Percentiles rank a stretch among this genome's conserved stretches.
Conservation (phyloP, 2,888 invertebrate species). For the Julus scanicus region DNA sequence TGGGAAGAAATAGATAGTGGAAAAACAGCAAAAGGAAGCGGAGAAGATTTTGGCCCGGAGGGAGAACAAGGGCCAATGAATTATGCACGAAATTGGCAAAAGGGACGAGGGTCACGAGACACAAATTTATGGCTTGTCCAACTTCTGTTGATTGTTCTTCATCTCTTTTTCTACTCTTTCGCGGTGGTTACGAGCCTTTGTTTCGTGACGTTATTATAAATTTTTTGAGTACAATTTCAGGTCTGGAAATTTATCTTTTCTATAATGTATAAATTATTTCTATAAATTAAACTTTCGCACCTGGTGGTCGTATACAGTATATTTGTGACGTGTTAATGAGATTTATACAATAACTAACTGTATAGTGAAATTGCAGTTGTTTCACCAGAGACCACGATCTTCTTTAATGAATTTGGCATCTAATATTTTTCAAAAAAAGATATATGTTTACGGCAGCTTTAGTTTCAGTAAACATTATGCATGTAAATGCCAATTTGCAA, state of each 20-base stretch:
- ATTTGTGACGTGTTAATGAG: too few species aligned
- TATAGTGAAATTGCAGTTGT: too few species aligned
- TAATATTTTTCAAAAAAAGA: too few species aligned
- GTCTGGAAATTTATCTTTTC: not conserved
- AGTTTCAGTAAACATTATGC: too few species aligned
- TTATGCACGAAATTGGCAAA: not conserved
- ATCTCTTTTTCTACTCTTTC: not conserved
- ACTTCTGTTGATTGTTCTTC: not conserved
- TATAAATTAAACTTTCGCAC: not conserved
- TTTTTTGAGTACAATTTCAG: not conserved
- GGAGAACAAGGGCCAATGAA: not conserved
- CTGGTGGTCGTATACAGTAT: not conserved
- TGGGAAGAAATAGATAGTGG: not conserved
- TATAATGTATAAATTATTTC: not conserved
- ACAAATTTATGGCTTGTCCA: not conserved
- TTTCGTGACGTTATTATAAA: not conserved
- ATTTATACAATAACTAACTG: too few species aligned
- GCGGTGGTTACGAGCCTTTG: not conserved
- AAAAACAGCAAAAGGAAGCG: not conserved
- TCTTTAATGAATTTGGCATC: too few species aligned
- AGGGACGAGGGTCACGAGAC: not conserved
- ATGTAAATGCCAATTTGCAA: too few species aligned
- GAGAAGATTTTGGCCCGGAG: not conserved
- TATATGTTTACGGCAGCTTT: too few species aligned
- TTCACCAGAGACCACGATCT: too few species aligned